Evolutionary conservation across 2,888 invertebrate species (phyloP).

Genomic region (Eutolmus rufibarbis): DNA sequence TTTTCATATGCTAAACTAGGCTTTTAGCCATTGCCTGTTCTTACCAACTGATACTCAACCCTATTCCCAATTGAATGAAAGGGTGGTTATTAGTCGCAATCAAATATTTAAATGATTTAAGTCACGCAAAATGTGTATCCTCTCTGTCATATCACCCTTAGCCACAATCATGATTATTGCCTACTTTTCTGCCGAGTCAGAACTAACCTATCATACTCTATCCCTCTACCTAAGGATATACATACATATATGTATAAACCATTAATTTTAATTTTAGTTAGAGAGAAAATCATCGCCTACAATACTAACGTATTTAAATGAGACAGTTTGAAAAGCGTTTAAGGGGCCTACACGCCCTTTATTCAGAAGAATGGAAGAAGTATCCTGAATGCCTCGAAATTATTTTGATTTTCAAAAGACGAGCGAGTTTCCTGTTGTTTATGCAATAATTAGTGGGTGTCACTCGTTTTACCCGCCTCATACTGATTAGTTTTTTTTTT

Average conservation of each 20-base stretch:
- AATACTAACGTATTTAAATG: background rate
- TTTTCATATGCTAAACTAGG: background rate
- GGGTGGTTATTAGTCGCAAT: background rate
- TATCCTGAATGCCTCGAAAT: background rate
- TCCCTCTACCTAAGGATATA: too few relatives aligned
- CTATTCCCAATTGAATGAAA: background rate
- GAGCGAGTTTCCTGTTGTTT: background rate
- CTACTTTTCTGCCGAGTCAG: too few relatives aligned
- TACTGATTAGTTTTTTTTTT: too few relatives aligned
- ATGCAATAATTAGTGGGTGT: background rate
- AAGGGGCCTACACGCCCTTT: background rate
- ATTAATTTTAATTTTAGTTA: background rate
- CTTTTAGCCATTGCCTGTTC: background rate
- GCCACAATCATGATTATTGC: too few relatives aligned
- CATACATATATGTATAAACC: too few relatives aligned
- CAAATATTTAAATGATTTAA: background rate
- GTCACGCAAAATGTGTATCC: background rate
- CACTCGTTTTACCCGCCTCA: background rate
- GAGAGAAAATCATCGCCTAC: background rate
- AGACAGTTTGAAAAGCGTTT: background rate
- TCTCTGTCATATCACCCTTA: background rate
- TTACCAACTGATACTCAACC: background rate
- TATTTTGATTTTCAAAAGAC: background rate
- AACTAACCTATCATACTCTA: background rate
- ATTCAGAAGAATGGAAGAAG: background rate